These are phyloP conservation scores for Trichechus manatus DNA, from an alignment of 2,113 vertebrate genomes.

Conservation along the genomic window DNA sequence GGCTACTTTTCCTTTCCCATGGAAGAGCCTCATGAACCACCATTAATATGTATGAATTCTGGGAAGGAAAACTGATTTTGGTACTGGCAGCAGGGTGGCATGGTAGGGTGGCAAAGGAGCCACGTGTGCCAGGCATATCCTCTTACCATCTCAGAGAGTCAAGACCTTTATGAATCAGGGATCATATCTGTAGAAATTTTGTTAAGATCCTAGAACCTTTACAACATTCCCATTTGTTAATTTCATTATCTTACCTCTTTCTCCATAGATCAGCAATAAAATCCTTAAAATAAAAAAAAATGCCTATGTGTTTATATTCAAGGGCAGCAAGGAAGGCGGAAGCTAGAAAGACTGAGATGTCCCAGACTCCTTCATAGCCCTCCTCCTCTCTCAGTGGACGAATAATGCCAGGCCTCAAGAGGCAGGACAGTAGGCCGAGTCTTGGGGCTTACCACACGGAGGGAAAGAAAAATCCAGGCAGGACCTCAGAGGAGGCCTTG, in stretches of 20 bases:
- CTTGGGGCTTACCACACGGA: not conserved
- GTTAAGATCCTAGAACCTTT: not conserved
- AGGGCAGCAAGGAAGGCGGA: not conserved
- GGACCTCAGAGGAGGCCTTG: not conserved
- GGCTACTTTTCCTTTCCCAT: not conserved
- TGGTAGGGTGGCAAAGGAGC: not conserved
- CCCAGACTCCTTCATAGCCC: not conserved
- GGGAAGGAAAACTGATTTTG: not conserved
- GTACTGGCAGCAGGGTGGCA: not conserved
- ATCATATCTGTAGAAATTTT: not conserved
- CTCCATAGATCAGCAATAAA: not conserved
- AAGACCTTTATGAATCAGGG: not conserved
- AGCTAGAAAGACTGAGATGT: not conserved
- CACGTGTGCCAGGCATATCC: not conserved
- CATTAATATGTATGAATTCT: not conserved
- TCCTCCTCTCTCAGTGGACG: no score
- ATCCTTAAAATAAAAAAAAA: not conserved
- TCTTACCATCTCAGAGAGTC: not conserved
- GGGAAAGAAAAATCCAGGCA: not conserved
- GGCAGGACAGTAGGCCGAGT: not conserved
- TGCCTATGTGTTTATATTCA: not conserved
- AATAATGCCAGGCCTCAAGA: not conserved
- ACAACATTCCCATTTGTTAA: not conserved
- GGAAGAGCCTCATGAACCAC: not conserved
- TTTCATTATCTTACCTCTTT: conserved; percentile 31